Base-by-base conservation (phyloP, 2,888 invertebrate species). In the Ryuthela nishihirai region DNA sequence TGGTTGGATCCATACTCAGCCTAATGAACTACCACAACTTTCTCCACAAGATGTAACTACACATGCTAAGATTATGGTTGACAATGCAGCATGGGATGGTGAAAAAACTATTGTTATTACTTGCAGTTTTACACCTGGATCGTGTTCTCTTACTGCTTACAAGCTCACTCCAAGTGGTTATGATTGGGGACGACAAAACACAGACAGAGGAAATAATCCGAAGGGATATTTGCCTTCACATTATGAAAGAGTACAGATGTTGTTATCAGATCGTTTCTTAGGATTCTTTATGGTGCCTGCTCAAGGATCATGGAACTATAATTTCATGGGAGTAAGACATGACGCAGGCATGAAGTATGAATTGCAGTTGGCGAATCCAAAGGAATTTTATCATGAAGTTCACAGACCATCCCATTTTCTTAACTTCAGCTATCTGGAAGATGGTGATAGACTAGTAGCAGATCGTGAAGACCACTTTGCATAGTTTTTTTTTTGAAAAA, bases 261-360 rank as follows among this genome's bases (percentile, higher is more conserved):
- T 99, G 71, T 78, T 99, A 50, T 97, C 97, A 0, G 98, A 99
- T 74, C 81, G 97, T 65, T 99, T 99, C 81, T 83, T 98, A 10
- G 99, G 99, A 3, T 99, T 97, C 81, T 99, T 99, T 76, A 99
- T 99, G 99, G 93, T 95, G 41, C 99, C 99, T 0, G 83, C 88
- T 15, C 94, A 95, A 75, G 91, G 94, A 47, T 95, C 98, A 56
- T 99, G 99, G 99, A 99, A 99, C 78, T 99, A 97, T 74, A 99
- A 99, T 76, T 99, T 99, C 74, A 98, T 98, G 97, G 98, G 93
- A 71, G 97, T 98, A 4, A 84, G 95, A 0, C 97, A 97, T 75
- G 95, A 97, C 76, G 89, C 94, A 0, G 92, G 87, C 73, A 99
- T 98, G 97, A 97, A 97, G 74, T 99, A 98, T 73, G 98, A 99